phyloP scores from a whole-genome alignment of 2,113 vertebrate species.

The Notechis scutatus region DNA sequence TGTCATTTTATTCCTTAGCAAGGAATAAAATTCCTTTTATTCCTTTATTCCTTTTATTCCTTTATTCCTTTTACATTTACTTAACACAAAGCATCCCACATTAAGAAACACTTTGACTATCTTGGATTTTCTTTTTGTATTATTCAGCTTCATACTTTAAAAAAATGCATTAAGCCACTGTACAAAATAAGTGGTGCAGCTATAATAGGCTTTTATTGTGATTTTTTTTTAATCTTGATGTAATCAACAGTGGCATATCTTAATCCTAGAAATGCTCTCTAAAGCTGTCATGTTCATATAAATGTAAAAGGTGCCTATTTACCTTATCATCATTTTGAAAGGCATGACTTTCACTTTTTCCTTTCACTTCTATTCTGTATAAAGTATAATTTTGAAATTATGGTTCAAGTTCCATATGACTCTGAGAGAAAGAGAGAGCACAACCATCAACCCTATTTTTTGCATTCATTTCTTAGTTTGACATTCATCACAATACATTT shows the following conservation, averaged over 20 bases:
- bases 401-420: not conserved
- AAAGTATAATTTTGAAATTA: not conserved
- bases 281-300: conserved; percentile 45
- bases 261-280: conserved; percentile 56
- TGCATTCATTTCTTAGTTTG: not conserved
- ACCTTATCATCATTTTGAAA: conserved; percentile 30
- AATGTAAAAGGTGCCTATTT: conserved; percentile 32
- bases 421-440: not conserved
- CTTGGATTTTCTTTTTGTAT: conserved; percentile 10
- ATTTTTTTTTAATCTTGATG: conserved; percentile 51
- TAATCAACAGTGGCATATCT: conserved; percentile 56
- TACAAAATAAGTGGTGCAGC: conserved; percentile 52
- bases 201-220: conserved; percentile 55
- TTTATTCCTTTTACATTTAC: too few relatives aligned
- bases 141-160: conserved; percentile 41
- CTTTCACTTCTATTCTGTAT: not conserved
- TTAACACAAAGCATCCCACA: not conserved
- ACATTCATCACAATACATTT: not conserved
- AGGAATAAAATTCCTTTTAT: too few relatives aligned
- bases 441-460: not conserved
- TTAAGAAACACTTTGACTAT: not conserved
- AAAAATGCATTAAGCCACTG: conserved; percentile 40
- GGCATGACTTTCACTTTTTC: conserved; percentile 1
- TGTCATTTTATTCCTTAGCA: not conserved
- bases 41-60: too few relatives aligned